Percentiles rank a stretch among this genome's conserved stretches.
Conservation (phyloP, 2,113 vertebrate species). For the Rhipidura dahli region DNA sequence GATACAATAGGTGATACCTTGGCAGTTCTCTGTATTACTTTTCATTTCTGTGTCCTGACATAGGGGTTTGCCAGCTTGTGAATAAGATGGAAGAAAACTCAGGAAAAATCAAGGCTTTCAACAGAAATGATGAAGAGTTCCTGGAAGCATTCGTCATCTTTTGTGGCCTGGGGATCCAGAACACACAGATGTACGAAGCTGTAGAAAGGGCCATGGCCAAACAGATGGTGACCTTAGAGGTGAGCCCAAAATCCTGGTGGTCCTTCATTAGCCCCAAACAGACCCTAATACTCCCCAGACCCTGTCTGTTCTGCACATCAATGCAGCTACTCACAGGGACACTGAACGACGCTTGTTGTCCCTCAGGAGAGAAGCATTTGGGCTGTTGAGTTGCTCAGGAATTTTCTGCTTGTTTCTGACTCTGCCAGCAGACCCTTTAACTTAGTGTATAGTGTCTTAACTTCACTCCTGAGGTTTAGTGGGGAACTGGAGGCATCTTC, state of each 20-base stretch:
- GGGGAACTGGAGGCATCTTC: background rate
- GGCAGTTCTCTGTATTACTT: background rate
- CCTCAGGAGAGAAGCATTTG: background rate
- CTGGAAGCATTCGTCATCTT: constrained; percentile 97
- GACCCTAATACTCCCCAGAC: background rate
- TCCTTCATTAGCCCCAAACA: background rate
- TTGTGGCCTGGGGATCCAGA: constrained; percentile 96
- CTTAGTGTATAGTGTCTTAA: background rate
- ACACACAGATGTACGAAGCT: constrained; percentile 97
- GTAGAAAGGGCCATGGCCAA: constrained; percentile 97
- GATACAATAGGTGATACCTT: background rate
- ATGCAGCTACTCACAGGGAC: background rate
- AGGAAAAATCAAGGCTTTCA: constrained; percentile 87
- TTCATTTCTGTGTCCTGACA: background rate
- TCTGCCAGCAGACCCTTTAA: background rate
- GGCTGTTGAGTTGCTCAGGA: background rate
- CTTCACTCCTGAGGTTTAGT: background rate
- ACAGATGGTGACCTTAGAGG: constrained; percentile 97
- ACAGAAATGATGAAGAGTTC: constrained; percentile 96
- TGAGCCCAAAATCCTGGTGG: constrained; percentile 66
- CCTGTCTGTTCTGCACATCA: background rate
- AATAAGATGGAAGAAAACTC: constrained; percentile 93
- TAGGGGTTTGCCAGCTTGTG: constrained; percentile 95
- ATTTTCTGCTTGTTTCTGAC: background rate
- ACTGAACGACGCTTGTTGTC: background rate